A percentile compares a stretch with the other conserved stretches of the same genome.
phyloP scores from a whole-genome alignment of 2,888 invertebrate genomes.

The Ormyrus pomaceus region DNA sequence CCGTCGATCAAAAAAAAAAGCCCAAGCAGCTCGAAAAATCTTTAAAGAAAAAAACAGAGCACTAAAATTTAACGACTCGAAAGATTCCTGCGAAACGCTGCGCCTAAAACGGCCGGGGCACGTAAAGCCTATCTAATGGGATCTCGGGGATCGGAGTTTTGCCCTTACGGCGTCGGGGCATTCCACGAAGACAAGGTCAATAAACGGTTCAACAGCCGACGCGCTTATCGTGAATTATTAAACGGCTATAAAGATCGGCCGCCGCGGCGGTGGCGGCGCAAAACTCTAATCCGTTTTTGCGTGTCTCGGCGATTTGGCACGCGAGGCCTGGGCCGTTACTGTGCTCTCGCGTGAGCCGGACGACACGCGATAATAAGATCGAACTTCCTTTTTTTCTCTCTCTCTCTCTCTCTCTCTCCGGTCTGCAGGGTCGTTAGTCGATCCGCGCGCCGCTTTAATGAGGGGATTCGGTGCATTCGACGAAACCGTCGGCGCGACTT shows the following conservation, averaged over 20 bases:
- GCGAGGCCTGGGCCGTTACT: constrained; percentile 18
- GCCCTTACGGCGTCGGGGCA: too few species aligned
- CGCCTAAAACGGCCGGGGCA: too few species aligned
- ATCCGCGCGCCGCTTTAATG: not conserved
- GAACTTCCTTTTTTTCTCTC: not conserved
- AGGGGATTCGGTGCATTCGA: too few species aligned
- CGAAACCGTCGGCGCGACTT: too few species aligned
- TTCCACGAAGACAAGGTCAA: constrained; percentile 51
- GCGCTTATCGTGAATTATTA: constrained; percentile 47
- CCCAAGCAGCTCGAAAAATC: too few species aligned
- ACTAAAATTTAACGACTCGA: too few species aligned
- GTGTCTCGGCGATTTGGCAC: constrained; percentile 33
- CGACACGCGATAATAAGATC: not conserved
- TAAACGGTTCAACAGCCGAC: constrained; percentile 46
- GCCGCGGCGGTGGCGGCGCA: not conserved
- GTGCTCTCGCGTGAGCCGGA: not conserved
- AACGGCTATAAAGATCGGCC: constrained; percentile 35
- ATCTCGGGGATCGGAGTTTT: too few species aligned
- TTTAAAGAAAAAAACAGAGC: too few species aligned
- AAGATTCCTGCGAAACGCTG: too few species aligned
- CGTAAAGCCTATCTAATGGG: too few species aligned
- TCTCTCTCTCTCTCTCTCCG: not conserved
- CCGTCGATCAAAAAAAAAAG: too few species aligned
- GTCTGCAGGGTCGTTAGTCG: too few species aligned
- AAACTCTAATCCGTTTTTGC: constrained; percentile 37